Conservation (phyloP, 2,888 invertebrate species). For the Ennomos fuscantarius region DNA sequence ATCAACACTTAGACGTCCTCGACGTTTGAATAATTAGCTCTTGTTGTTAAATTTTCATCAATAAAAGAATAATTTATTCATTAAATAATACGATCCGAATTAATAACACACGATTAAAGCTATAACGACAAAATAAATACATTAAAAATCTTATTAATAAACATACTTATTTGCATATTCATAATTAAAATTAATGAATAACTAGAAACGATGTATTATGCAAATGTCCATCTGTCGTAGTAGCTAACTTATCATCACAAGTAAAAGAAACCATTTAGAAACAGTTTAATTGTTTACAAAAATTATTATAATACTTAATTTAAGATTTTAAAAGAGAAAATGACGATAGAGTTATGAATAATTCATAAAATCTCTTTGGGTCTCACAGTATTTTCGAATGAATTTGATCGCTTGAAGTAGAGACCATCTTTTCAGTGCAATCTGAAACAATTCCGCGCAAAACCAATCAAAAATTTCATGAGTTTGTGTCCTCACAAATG, state of each 20-base stretch:
- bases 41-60: too few relatives aligned
- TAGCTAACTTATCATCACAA: conserved; percentile 10
- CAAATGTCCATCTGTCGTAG: conserved; percentile 1
- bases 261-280: background rate
- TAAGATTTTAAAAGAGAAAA: conserved; percentile 4
- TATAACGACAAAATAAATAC: too few relatives aligned
- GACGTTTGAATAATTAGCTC: too few relatives aligned
- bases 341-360: background rate
- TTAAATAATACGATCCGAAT: too few relatives aligned
- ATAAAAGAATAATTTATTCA: too few relatives aligned
- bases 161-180: conserved; percentile 9
- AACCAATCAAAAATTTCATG: conserved; percentile 28
- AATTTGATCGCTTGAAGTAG: too few relatives aligned
- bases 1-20: too few relatives aligned
- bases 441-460: conserved; percentile 20
- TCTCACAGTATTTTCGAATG: too few relatives aligned
- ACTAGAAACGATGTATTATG: conserved; percentile 14
- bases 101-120: too few relatives aligned
- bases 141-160: conserved; percentile 9
- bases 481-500: conserved; percentile 29
- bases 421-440: background rate
- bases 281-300: too few relatives aligned
- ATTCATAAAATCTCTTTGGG: background rate
- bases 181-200: conserved; percentile 19
- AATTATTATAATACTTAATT: too few relatives aligned